phyloP scores from a whole-genome alignment of 2,113 vertebrate species.

The Regulus satrapa region DNA sequence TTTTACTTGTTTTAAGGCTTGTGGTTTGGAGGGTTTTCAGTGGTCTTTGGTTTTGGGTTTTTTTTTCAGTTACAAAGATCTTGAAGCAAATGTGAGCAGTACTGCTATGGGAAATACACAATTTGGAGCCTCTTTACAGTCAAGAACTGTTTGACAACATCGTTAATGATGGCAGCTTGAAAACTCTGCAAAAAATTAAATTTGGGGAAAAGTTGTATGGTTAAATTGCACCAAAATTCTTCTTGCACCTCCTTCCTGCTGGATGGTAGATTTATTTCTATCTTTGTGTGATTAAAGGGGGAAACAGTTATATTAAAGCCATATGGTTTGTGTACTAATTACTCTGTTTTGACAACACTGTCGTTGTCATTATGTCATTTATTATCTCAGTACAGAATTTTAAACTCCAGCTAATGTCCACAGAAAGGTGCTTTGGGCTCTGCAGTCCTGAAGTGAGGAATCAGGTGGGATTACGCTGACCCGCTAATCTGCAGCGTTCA shows the following conservation, averaged over 20 bases:
- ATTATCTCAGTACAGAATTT: neutral
- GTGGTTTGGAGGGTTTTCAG: neutral
- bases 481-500: constrained; percentile 68
- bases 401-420: neutral
- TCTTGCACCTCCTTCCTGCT: neutral
- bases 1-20: neutral
- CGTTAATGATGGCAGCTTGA: neutral
- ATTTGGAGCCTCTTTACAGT: neutral
- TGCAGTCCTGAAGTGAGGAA: neutral
- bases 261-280: neutral
- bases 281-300: neutral
- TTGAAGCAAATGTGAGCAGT: neutral
- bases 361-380: neutral
- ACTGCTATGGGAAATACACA: neutral
- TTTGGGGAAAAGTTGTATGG: neutral
- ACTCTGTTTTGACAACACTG: neutral
- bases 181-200: neutral
- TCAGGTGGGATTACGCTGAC: constrained; percentile 66
- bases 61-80: neutral
- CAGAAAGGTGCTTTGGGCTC: constrained; percentile 4
- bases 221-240: neutral
- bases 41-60: neutral
- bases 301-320: neutral
- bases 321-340: neutral
- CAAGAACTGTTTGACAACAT: neutral